These are phyloP conservation scores for Spisula solida DNA, from an alignment of 2,888 invertebrate genomes.

Conservation along the genomic window DNA sequence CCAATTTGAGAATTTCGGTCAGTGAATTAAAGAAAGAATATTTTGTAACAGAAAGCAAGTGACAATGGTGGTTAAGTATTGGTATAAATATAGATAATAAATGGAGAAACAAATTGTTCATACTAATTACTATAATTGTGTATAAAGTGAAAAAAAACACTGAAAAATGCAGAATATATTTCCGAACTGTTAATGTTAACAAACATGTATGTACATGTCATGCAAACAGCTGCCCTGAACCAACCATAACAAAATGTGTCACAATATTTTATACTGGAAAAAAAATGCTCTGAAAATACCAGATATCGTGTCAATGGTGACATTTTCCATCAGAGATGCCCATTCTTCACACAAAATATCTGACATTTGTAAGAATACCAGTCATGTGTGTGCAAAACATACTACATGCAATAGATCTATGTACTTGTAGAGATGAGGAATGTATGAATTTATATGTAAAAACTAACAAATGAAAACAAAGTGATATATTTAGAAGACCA, in stretches of 20 bases:
- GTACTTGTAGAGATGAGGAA: neutral
- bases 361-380: conserved; percentile 13
- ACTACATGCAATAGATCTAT: neutral
- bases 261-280: neutral
- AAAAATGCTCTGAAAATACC: conserved; percentile 11
- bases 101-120: too few species aligned
- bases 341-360: neutral
- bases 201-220: too few species aligned
- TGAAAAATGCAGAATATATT: too few species aligned
- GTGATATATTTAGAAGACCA: neutral
- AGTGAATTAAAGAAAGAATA: too few species aligned
- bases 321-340: neutral
- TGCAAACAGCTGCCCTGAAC: neutral
- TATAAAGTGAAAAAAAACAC: too few species aligned
- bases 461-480: neutral
- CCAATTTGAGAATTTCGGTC: too few species aligned
- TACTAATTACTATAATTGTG: too few species aligned
- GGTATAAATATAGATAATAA: too few species aligned
- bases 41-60: too few species aligned
- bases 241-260: neutral
- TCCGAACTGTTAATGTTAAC: too few species aligned
- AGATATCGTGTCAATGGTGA: neutral
- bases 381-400: neutral
- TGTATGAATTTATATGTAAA: neutral
- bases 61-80: too few species aligned